Conservation (phyloP, 2,888 invertebrate species). For the Alviniconcha strummeri region DNA sequence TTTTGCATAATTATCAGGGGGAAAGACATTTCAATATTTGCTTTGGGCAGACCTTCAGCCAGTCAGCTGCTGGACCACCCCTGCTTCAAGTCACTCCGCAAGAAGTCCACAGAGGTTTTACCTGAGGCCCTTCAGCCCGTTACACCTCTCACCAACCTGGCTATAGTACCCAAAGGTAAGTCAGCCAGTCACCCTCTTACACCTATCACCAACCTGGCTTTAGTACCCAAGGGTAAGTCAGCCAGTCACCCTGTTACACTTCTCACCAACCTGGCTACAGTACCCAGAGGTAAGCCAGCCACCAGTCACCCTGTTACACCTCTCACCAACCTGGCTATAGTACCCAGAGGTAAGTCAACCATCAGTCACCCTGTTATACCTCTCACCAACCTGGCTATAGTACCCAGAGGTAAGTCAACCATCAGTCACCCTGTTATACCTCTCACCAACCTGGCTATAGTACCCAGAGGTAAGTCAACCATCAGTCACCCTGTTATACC, state of each 20-base stretch:
- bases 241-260: too few relatives aligned
- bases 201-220: constrained; percentile 72
- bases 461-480: constrained; percentile 47
- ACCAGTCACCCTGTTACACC: constrained; percentile 82
- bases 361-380: constrained; percentile 80
- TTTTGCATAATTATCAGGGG: too few relatives aligned
- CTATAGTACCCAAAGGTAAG: constrained; percentile 51
- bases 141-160: constrained; percentile 75
- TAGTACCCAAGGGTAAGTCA: constrained; percentile 48
- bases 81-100: constrained; percentile 85
- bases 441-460: constrained; percentile 50
- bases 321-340: constrained; percentile 51
- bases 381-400: constrained; percentile 50
- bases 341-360: constrained; percentile 52
- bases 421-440: constrained; percentile 83
- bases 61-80: constrained; percentile 74
- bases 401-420: constrained; percentile 69
- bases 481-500: too few relatives aligned
- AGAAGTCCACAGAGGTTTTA: constrained; percentile 75
- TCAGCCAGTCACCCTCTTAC: constrained; percentile 77
- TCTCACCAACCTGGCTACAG: too few relatives aligned
- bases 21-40: constrained; percentile 37
- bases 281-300: constrained; percentile 64
- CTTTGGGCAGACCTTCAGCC: constrained; percentile 59
- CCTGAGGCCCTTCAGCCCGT: constrained; percentile 82